Base-by-base conservation (phyloP, 2,113 vertebrate genomes). In the Plecturocebus donacophilus region DNA sequence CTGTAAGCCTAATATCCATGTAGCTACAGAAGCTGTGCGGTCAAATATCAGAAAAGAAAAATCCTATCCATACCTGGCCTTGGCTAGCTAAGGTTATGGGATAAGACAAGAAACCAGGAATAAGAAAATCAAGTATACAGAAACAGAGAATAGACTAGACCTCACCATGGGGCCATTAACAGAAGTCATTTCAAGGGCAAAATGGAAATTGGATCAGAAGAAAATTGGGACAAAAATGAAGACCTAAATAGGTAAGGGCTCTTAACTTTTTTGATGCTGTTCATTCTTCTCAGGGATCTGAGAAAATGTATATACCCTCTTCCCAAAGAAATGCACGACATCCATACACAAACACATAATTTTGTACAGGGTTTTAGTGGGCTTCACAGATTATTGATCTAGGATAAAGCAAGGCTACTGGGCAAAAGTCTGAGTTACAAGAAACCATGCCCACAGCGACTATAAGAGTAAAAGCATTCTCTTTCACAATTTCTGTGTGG, bases 1-100 rank as follows among this genome's bases (percentile, higher is more conserved):
- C 58, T 82, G 47, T 52, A 87, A 58, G 20, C 27, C 52, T 85
- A 23, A 54, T 91, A 40, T n/a, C 20, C 27, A 87, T 8, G 8
- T 56, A 79, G 19, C 58, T 96, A 30, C 27, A 45, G 23, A 81
- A 47, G 27, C 4, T 25, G 3, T 81, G 35, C 7, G 54, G 58
- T 75, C 45, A 94, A 68, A 42, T 76, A 81, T 85, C 38, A 87
- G 82, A 90, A 66, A 95, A n/a, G 21, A 20, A 96, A 91, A 77
- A 12, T 56, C 23, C 3, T 66, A 10, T 54, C 68, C 66, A 14
- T 19, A 80, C 10, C 38, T 87, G 54, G 8, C 14, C 8, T 86
- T 95, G 68, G 17, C 19, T 88, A 38, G 70, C 14, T 20, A 56
- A 90, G 14, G 6, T 73, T 94, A 47, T 25, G 4, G 58, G 7